Conservation (phyloP, 2,888 invertebrate species). For the Lacanobia oleracea region DNA sequence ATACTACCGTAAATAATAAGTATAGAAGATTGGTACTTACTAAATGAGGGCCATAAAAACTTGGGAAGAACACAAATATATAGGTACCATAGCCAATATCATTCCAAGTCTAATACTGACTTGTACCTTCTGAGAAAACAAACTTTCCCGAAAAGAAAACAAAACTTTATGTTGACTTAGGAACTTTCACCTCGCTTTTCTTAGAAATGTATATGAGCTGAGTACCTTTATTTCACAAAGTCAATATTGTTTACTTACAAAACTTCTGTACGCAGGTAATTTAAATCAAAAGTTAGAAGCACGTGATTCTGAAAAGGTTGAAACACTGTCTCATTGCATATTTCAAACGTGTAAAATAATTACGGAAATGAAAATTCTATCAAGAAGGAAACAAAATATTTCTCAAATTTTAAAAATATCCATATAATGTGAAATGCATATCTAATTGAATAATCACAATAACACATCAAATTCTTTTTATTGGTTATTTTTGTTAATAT, state of each 20-base stretch:
- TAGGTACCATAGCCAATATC: conserved; percentile 43
- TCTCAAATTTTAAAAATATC: background rate
- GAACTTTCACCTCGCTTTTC: conserved; percentile 60
- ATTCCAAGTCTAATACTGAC: conserved; percentile 39
- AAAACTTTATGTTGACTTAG: conserved; percentile 59
- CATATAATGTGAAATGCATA: background rate
- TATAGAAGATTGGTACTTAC: conserved; percentile 36
- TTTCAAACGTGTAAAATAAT: background rate
- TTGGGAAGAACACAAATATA: conserved; percentile 35
- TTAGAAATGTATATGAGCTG: conserved; percentile 57
- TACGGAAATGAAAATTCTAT: background rate
- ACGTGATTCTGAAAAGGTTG: background rate
- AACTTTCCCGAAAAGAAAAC: conserved; percentile 63
- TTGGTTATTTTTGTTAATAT: too few relatives aligned
- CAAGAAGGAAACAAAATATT: background rate
- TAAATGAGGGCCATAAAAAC: conserved; percentile 48
- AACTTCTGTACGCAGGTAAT: conserved; percentile 35
- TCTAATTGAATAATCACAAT: too few relatives aligned
- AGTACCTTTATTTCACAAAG: conserved; percentile 33
- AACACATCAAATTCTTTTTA: too few relatives aligned
- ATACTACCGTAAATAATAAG: conserved; percentile 8
- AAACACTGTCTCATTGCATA: background rate
- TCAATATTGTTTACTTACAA: conserved; percentile 40
- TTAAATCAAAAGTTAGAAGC: conserved; percentile 12
- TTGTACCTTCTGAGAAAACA: conserved; percentile 49